Conservation (phyloP, 2,113 vertebrate genomes). For the Notothenia rossii region DNA sequence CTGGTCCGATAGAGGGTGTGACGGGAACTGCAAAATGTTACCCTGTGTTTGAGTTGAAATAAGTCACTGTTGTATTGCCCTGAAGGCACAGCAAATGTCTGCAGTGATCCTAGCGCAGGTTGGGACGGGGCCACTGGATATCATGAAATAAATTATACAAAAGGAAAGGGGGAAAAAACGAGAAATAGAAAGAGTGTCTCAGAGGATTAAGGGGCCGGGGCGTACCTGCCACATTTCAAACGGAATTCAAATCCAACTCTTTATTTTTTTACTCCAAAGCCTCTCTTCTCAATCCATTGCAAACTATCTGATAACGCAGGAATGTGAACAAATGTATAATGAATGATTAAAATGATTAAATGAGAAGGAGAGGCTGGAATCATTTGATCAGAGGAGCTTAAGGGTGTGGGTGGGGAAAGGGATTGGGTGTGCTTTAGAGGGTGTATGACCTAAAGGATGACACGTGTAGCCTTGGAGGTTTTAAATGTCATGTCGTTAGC, state of each 20-base stretch:
- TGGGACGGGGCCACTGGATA: neutral
- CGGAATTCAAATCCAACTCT: neutral
- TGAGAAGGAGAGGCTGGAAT: constrained; percentile 39
- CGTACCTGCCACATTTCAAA: constrained; percentile 4
- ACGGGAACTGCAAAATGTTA: neutral
- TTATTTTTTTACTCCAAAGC: constrained; percentile 4
- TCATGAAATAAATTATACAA: constrained; percentile 20
- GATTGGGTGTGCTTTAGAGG: constrained; percentile 17
- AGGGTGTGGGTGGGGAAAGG: constrained; percentile 53
- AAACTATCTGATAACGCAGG: neutral
- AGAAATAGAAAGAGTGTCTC: neutral
- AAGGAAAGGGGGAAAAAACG: neutral
- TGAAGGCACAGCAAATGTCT: neutral
- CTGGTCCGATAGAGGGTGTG: constrained; percentile 10
- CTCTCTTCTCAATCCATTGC: neutral
- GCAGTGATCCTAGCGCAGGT: neutral
- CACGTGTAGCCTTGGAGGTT: neutral
- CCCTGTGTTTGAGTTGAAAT: neutral
- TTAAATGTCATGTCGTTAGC: constrained; percentile 20
- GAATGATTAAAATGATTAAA: constrained; percentile 35
- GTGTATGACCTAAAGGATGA: constrained; percentile 32
- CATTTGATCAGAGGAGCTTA: constrained; percentile 1
- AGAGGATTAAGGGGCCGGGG: constrained; percentile 15
- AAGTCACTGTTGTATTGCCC: neutral
- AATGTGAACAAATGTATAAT: constrained; percentile 23